Evolutionary conservation across 2,888 invertebrate species (phyloP).

Genomic region (Amblyjoppa fuscipennis): DNA sequence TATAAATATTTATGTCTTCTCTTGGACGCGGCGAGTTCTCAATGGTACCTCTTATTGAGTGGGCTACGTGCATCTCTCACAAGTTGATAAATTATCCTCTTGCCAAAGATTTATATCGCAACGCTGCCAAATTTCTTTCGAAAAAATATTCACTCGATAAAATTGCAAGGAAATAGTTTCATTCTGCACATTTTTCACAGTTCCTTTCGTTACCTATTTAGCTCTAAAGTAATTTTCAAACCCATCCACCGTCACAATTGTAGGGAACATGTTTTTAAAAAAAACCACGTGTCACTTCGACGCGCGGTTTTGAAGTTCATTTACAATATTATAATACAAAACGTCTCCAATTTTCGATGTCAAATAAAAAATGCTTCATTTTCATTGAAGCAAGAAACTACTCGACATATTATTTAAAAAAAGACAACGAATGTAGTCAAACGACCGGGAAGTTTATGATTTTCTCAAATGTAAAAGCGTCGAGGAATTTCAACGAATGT

Average conservation of each 20-base stretch:
- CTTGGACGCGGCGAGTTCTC: neutral
- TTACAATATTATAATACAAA: too few relatives aligned
- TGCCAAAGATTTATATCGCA: neutral
- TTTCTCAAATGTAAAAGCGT: neutral
- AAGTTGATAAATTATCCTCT: neutral
- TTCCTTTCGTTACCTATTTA: neutral
- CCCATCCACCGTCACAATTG: too few relatives aligned
- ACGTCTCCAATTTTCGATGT: too few relatives aligned
- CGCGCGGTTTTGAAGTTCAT: too few relatives aligned
- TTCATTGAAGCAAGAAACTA: neutral
- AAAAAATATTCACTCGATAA: neutral
- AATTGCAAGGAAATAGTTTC: neutral
- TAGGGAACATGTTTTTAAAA: too few relatives aligned
- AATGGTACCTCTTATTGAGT: neutral
- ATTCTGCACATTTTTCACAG: neutral
- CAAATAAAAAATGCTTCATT: neutral
- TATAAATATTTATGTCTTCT: conserved; percentile 1
- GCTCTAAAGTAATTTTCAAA: neutral
- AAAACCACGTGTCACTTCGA: too few relatives aligned
- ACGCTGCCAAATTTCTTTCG: neutral
- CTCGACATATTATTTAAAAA: neutral
- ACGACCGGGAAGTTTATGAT: neutral
- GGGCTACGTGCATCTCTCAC: neutral
- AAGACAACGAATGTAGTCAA: neutral
- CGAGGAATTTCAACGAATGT: neutral